These are phyloP conservation scores for Cyanoramphus novaezelandiae DNA, from an alignment of 2,113 vertebrate genomes.

Conservation along the genomic window DNA sequence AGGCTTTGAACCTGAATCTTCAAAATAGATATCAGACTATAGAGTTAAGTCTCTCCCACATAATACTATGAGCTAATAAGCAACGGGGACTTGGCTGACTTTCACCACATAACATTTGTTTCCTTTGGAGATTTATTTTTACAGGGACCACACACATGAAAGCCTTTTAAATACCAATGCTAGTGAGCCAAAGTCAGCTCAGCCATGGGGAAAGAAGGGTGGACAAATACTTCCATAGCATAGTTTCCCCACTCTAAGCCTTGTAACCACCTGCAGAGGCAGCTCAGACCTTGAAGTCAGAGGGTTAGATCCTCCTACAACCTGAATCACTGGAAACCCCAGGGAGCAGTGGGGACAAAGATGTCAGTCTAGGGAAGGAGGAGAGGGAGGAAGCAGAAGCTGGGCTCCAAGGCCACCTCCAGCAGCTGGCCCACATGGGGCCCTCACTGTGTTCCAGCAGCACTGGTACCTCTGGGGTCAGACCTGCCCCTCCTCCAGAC, in stretches of 20 bases:
- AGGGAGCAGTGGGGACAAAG: not conserved
- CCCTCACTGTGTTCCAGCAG: not conserved
- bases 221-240: not conserved
- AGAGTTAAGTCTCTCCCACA: not conserved
- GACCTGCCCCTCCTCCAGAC: not conserved
- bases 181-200: not conserved
- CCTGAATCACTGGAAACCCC: not conserved
- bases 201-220: not conserved
- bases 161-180: conserved; percentile 4
- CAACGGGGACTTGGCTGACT: not conserved
- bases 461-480: not conserved
- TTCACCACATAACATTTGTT: conserved; percentile 49
- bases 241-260: not conserved
- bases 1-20: not conserved
- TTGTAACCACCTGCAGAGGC: not conserved
- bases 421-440: not conserved
- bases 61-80: conserved; percentile 7
- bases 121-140: conserved; percentile 63
- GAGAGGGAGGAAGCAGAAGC: not conserved
- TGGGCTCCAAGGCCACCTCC: not conserved
- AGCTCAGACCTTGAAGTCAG: not conserved
- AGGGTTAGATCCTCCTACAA: not conserved
- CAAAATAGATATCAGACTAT: not conserved
- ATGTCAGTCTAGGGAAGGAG: not conserved
- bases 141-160: conserved; percentile 57